Base-by-base conservation (phyloP, 1,140 invertebrate species). In the Homalodisca vitripennis region DNA sequence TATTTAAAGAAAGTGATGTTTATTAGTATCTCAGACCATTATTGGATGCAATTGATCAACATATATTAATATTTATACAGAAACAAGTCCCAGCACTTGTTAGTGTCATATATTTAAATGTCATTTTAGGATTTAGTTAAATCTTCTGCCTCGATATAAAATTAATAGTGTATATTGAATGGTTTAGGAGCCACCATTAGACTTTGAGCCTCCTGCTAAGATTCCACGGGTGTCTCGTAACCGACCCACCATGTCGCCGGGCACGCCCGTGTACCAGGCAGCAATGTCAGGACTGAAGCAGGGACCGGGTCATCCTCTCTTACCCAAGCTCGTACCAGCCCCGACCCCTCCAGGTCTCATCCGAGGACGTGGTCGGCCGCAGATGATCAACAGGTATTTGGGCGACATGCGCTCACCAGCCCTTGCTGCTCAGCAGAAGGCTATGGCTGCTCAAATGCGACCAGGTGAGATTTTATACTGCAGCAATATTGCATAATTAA, bases 141-240 rank as follows among this genome's bases (percentile, higher is more conserved):
- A n/a, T n/a, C n/a, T n/a, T n/a, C n/a, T n/a, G n/a, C n/a, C n/a
- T n/a, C n/a, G n/a, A n/a, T n/a, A n/a, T n/a, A n/a, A n/a, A n/a
- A n/a, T n/a, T n/a, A n/a, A n/a, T n/a, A n/a, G n/a, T n/a, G n/a
- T n/a, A n/a, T n/a, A n/a, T n/a, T n/a, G n/a, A n/a, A n/a, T 10
- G 17, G 3, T 79, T 78, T 75, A 95, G 71, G 88, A 91, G 71
- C 93, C 94, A 3, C 87, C 92, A 0, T 80, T 87, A 10, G 93
- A 96, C 77, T 95, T 93, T 92, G 93, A 96, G 77, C 92, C 92
- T 1, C 94, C 94, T 1, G 93, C 93, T 1, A 95, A 96, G 80
- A 94, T 96, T 81, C 91, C 93, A 48, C 85, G 89, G 80, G 80
- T 91, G 67, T 82, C 85, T 70, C 82, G 85, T 51, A 81, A 84